Evolutionary conservation across 2,888 invertebrate species (phyloP).

Genomic region (Caenorhabditis wallacei): DNA sequence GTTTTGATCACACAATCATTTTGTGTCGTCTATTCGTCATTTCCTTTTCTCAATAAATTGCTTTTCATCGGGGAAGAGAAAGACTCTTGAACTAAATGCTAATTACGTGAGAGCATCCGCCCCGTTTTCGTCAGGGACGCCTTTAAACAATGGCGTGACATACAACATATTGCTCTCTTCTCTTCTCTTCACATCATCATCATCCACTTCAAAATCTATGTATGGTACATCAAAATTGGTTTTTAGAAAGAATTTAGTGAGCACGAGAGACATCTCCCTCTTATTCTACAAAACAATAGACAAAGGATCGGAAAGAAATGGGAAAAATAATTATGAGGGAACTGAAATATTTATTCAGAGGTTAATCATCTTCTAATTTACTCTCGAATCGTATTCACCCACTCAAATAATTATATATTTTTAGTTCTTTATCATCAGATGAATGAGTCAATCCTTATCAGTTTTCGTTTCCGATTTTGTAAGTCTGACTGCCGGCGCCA

Average conservation of each 20-base stretch:
- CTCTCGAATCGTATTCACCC: slow-evolving; percentile 8
- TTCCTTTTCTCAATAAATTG: slow-evolving; percentile 4
- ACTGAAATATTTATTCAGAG: slow-evolving; percentile 8
- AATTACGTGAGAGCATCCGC: slow-evolving; percentile 52
- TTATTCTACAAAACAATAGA: neutral
- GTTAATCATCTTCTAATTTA: slow-evolving; percentile 1
- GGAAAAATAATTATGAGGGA: slow-evolving; percentile 2
- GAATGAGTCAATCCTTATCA: slow-evolving; percentile 46
- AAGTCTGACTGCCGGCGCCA: slow-evolving; percentile 36
- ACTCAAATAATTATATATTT: slow-evolving; percentile 38
- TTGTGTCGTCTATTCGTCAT: slow-evolving; percentile 6
- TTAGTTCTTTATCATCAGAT: slow-evolving; percentile 20
- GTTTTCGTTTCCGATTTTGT: slow-evolving; percentile 51
- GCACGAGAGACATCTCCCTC: neutral
- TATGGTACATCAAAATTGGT: slow-evolving; percentile 46
- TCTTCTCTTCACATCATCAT: slow-evolving; percentile 39
- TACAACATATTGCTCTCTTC: slow-evolving; percentile 47
- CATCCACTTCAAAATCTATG: slow-evolving; percentile 41
- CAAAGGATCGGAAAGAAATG: too few relatives aligned
- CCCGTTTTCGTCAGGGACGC: slow-evolving; percentile 15
- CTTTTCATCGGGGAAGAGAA: neutral
- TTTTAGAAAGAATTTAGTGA: slow-evolving; percentile 36
- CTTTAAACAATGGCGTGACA: slow-evolving; percentile 48
- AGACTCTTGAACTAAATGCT: slow-evolving; percentile 50
- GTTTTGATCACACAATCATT: slow-evolving; percentile 10